phyloP scores from a whole-genome alignment of 2,797 vertebrate genomes.

The Arrhamphus sclerolepis region DNA sequence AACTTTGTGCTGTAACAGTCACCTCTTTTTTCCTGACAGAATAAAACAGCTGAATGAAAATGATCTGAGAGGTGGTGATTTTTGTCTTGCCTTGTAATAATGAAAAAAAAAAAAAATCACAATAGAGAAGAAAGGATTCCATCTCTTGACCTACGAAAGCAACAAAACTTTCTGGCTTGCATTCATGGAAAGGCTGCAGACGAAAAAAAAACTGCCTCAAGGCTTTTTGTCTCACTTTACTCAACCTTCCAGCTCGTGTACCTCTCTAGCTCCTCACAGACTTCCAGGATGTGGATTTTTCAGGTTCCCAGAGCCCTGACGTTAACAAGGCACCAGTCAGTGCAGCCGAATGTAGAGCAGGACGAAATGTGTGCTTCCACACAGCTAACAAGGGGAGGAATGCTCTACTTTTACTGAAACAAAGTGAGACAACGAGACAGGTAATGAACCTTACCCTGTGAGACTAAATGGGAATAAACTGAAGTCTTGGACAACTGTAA shows the following conservation, averaged over 20 bases:
- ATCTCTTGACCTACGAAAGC: background rate
- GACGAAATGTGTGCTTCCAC: constrained; percentile 34
- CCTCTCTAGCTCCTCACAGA: constrained; percentile 7
- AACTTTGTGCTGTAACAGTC: too few relatives aligned
- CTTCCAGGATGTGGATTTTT: constrained; percentile 28
- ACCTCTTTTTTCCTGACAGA: too few relatives aligned
- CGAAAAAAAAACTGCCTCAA: constrained; percentile 2
- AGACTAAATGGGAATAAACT: constrained; percentile 7
- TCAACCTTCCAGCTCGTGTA: constrained; percentile 13
- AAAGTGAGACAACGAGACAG: constrained; percentile 1
- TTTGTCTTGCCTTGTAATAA: too few relatives aligned
- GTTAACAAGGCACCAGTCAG: constrained; percentile 50
- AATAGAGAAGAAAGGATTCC: rapidly evolving
- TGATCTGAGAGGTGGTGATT: too few relatives aligned
- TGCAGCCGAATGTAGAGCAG: constrained; percentile 52
- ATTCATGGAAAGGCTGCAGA: constrained; percentile 15
- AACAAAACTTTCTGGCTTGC: background rate
- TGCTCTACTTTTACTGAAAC: constrained; percentile 60
- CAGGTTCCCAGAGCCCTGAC: constrained; percentile 22
- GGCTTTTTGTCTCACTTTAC: constrained; percentile 16
- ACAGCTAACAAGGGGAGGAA: constrained; percentile 35
- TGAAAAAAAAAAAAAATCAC: background rate
- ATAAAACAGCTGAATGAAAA: too few relatives aligned
- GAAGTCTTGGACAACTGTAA: constrained; percentile 4
- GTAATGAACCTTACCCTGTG: background rate